A percentile compares a stretch with the other conserved stretches of the same genome.
Conservation (phyloP, 2,888 invertebrate species). For the Scaptomyza caliginosa region DNA sequence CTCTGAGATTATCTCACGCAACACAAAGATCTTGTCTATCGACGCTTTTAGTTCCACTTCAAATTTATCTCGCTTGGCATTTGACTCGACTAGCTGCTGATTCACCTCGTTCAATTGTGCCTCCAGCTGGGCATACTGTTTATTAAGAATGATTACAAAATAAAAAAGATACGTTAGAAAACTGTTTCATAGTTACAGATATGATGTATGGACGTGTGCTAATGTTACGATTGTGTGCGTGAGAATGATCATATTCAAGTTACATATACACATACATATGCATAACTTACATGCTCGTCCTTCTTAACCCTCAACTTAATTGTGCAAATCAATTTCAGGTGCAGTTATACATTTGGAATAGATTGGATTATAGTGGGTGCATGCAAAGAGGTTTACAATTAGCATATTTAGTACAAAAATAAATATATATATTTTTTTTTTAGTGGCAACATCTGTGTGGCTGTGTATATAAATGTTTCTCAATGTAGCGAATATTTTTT, state of each 20-base stretch:
- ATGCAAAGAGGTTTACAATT: slow-evolving; percentile 53
- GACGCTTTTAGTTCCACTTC: slow-evolving; percentile 91
- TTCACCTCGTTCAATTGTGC: slow-evolving; percentile 89
- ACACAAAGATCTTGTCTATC: slow-evolving; percentile 89
- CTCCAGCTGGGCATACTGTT: slow-evolving; percentile 91
- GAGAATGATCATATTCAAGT: slow-evolving; percentile 15
- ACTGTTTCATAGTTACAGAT: neutral
- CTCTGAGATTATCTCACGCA: slow-evolving; percentile 91
- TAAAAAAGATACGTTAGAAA: neutral
- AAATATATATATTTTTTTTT: neutral
- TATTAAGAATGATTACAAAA: neutral
- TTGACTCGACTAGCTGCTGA: slow-evolving; percentile 86
- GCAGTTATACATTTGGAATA: slow-evolving; percentile 31
- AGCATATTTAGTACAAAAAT: slow-evolving; percentile 7
- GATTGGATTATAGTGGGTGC: slow-evolving; percentile 41
- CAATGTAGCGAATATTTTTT: neutral
- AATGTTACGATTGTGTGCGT: slow-evolving; percentile 1
- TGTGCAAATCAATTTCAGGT: slow-evolving; percentile 51
- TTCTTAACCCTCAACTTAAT: slow-evolving; percentile 50
- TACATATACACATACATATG: slow-evolving; percentile 1
- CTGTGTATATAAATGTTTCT: neutral
- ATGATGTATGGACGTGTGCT: neutral
- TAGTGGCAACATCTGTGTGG: neutral
- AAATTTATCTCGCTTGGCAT: slow-evolving; percentile 87
- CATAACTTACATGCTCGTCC: slow-evolving; percentile 65